Conservation (phyloP, 2,797 vertebrate species). For the Syncerus caffer region DNA sequence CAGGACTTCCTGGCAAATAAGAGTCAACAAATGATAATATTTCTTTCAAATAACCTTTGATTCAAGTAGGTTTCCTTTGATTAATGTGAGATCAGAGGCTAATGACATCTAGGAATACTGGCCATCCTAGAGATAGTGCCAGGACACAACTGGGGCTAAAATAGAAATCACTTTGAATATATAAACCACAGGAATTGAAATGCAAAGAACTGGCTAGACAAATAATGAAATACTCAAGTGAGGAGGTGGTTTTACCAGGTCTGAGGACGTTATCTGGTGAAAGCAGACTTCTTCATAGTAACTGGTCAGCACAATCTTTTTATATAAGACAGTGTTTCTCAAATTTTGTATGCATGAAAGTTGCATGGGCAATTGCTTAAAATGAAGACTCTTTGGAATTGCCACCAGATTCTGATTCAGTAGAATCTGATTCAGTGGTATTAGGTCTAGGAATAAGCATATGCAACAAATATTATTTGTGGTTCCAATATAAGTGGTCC, state of each 20-base stretch:
- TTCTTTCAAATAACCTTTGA: constrained; percentile 26
- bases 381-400: neutral
- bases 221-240: neutral
- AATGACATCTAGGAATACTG: neutral
- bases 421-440: neutral
- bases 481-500: neutral
- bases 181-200: neutral
- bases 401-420: neutral
- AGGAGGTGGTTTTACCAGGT: neutral
- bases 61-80: neutral
- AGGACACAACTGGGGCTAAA: neutral
- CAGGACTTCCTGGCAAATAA: neutral
- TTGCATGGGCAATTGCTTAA: neutral
- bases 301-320: neutral
- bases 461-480: neutral
- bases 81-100: neutral
- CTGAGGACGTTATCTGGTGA: neutral
- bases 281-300: neutral
- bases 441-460: neutral
- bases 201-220: neutral
- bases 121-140: neutral
- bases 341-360: neutral
- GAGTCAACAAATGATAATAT: neutral
- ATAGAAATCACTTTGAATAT: neutral
- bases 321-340: neutral